Conservation (phyloP, 1,140 invertebrate species). For the Caenorhabditis latens region DNA sequence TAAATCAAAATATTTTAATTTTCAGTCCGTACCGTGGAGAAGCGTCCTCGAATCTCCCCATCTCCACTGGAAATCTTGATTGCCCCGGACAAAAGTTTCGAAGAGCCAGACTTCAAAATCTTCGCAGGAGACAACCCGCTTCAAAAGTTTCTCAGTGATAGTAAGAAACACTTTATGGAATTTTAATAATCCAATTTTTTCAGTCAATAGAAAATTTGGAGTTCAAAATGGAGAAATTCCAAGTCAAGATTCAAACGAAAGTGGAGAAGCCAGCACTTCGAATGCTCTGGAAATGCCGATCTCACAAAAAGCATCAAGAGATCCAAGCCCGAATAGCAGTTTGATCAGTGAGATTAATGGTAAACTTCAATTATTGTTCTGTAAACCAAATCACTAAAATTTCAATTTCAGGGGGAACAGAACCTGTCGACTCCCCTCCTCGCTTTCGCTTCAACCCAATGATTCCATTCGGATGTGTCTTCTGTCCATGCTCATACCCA, state of each 20-base stretch:
- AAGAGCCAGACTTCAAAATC: not conserved
- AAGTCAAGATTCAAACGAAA: not conserved
- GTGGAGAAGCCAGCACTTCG: not conserved
- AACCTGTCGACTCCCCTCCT: not conserved
- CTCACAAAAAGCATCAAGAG: constrained; percentile 7
- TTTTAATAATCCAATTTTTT: not conserved
- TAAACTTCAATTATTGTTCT: too few relatives aligned
- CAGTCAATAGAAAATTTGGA: not conserved
- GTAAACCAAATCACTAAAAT: not conserved
- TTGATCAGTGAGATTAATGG: not conserved
- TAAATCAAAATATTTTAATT: not conserved
- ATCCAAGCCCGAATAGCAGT: constrained; percentile 15
- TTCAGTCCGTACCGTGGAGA: not conserved
- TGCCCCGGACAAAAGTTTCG: not conserved
- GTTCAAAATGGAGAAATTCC: not conserved
- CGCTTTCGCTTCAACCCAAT: not conserved
- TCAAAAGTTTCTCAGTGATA: not conserved
- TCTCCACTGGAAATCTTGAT: not conserved
- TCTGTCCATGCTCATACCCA: constrained; percentile 9
- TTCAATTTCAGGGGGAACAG: not conserved
- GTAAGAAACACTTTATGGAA: not conserved
- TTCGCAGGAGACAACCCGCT: not conserved
- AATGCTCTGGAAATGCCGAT: not conserved
- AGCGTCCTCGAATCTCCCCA: not conserved
- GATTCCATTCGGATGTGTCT: constrained; percentile 13